phyloP scores from a whole-genome alignment of 2,888 invertebrate species.

The Cremastinae sp. region DNA sequence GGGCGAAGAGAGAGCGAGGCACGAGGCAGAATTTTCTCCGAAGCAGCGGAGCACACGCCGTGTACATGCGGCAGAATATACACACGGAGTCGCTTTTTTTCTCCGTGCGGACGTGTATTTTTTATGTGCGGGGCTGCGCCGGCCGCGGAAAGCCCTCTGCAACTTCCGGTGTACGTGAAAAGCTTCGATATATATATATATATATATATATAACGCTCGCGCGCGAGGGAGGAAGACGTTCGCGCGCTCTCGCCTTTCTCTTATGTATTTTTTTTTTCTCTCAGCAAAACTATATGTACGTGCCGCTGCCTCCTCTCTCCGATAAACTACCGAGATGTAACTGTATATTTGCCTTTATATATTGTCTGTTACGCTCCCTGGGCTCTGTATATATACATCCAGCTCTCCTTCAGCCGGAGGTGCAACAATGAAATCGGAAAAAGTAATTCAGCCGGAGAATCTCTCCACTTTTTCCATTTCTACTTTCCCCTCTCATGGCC shows the following conservation, averaged over 20 bases:
- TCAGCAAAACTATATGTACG: slow-evolving; percentile 27
- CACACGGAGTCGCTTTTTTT: too few species aligned
- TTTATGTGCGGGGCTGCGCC: too few species aligned
- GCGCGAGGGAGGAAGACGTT: too few species aligned
- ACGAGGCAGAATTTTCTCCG: slow-evolving; percentile 13
- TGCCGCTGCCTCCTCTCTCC: slow-evolving; percentile 46
- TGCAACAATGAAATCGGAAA: slow-evolving; percentile 54
- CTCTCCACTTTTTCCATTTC: slow-evolving; percentile 42
- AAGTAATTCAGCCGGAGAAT: slow-evolving; percentile 56
- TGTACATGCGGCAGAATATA: too few species aligned
- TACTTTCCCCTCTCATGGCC: background rate
- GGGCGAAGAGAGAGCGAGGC: slow-evolving; percentile 29
- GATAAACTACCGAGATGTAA: slow-evolving; percentile 40
- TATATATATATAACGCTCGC: slow-evolving; percentile 44
- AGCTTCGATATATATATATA: slow-evolving; percentile 5
- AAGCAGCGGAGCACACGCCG: background rate
- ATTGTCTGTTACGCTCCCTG: slow-evolving; percentile 16
- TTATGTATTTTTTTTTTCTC: slow-evolving; percentile 3
- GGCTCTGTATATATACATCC: too few species aligned
- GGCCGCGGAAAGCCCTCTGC: slow-evolving; percentile 34
- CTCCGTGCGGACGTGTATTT: too few species aligned
- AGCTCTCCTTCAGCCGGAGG: slow-evolving; percentile 18
- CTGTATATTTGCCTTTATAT: slow-evolving; percentile 35
- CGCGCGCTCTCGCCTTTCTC: slow-evolving; percentile 3
- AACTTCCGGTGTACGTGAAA: slow-evolving; percentile 33